Base-by-base conservation (phyloP, 2,888 invertebrate species). In the Lumbricus terrestris region DNA sequence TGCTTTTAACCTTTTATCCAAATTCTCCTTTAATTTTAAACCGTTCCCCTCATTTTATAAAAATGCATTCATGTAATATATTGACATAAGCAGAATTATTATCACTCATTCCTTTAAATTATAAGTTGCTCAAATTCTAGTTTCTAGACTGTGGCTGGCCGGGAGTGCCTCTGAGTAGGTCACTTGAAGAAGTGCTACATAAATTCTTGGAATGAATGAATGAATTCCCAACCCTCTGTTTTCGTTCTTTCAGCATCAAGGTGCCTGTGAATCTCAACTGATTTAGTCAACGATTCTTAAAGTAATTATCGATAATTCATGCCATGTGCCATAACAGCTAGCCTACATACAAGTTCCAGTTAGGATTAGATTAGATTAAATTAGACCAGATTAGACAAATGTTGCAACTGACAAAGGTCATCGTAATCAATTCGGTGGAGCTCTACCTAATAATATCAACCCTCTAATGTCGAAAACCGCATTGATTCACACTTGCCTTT, bases 401-500 rank as follows among this genome's bases (percentile, higher is more conserved):
- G 29, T 69, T 69, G n/a, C 16, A 69, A 29, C 69, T 69, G 69
- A n/a, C 69, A 69, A 69, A 4, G n/a, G 69, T n/a, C 69, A 69
- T 69, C n/a, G n/a, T 69, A n/a, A 69, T 69, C 69, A 69, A n/a
- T n/a, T 69, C 69, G 6, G n/a, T 69, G 69, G 69, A 29, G 11
- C n/a, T n/a, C 8, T 23, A 29, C 29, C 54, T n/a, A 69, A 69
- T n/a, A 69, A 69, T 69, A 69, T n/a, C 69, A 69, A n/a, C 69
- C 29, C n/a, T 69, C 23, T 69, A 47, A n/a, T 69, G 69, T 69
- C 8, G 3, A 69, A 29, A 69, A n/a, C n/a, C n/a, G 29, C 29
- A 69, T 69, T 1, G 11, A 85, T 85, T 85, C 23, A 35, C 20
- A 85, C 92, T 92, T 92, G 94, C 94, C 93, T 94, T 92, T 94